Base-by-base conservation (phyloP, 2,113 vertebrate species). In the Barbus barbus region DNA sequence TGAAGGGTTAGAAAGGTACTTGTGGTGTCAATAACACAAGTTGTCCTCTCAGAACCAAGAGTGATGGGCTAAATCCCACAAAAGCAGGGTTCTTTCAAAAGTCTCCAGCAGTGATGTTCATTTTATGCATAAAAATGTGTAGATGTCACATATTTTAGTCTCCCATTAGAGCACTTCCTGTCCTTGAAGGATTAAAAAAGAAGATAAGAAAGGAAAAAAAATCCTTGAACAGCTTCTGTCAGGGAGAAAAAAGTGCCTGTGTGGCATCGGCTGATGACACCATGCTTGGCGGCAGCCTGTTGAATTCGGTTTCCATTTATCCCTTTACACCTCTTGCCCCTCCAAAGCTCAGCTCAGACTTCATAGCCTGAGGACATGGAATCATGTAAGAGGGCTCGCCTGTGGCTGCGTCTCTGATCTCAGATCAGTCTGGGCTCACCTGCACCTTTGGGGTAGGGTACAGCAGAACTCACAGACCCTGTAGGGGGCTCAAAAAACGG, bases 341-440 rank as follows among this genome's bases (percentile, higher is more conserved):
- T 81, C 82, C 78, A 77, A 81, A 86, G 71, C 61, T 81, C 77
- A 53, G 81, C 82, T 86, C 72, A 69, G 72, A 46, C 63, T 84
- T 78, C 33, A 73, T 88, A 81, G 87, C 87, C 87, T 73, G 69
- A 88, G 87, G 87, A 84, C 58, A 88, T 81, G 82, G 83, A 80
- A 86, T 79, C 65, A 65, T 81, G 81, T 72, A 53, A 53, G 81
- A 81, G 81, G 60, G 58, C 61, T 88, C 2, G 84, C 87, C 84
- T 51, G 81, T 86, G 84, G 82, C 87, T 84, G 75, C 38, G 9
- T 28, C 72, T 86, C 82, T 88, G 85, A 88, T 88, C 84, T 78
- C 71, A 69, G 61, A 84, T 88, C 81, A 81, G 84, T 73, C 53
- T 75, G 78, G 53, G 83, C 65, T 84, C 83, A 85, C 84, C 76